These are phyloP conservation scores for Heliconius aoede DNA, from an alignment of 2,888 invertebrate genomes.

Conservation along the genomic window DNA sequence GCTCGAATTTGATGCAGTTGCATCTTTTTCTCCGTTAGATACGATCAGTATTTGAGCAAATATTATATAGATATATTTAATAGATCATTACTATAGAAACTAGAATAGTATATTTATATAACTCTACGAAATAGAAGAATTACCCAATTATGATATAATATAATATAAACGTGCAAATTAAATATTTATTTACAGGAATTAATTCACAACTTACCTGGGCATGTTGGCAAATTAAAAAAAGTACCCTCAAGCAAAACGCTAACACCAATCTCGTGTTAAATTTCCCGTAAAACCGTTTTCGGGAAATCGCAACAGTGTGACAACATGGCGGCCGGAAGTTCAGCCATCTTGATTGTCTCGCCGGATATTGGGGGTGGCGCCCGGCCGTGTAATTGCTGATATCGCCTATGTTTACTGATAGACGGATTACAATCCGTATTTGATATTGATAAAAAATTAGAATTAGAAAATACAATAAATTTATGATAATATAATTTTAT, in stretches of 20 bases:
- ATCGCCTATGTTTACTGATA: slow-evolving; percentile 58
- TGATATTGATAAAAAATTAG: not conserved
- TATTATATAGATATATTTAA: not conserved
- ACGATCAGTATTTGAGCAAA: not conserved
- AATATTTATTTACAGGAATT: not conserved
- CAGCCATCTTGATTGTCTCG: slow-evolving; percentile 75
- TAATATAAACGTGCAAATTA: not conserved
- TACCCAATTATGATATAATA: too few species aligned
- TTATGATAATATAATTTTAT: not conserved
- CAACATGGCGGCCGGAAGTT: slow-evolving; percentile 69
- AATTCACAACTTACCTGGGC: slow-evolving; percentile 5
- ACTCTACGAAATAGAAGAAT: not conserved
- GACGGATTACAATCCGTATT: slow-evolving; percentile 21
- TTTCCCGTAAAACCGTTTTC: slow-evolving; percentile 46
- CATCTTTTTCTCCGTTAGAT: not conserved
- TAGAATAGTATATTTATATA: not conserved
- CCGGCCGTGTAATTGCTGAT: slow-evolving; percentile 63
- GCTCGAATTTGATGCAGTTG: slow-evolving; percentile 1
- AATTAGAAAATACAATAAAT: not conserved
- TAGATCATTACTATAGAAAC: too few species aligned
- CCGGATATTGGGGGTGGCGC: slow-evolving; percentile 59
- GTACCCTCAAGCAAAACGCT: not conserved
- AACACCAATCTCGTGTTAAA: slow-evolving; percentile 36
- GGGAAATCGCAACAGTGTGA: slow-evolving; percentile 54
- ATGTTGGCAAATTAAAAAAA: slow-evolving; percentile 10